These are phyloP conservation scores for Tachuris rubrigastra DNA, from an alignment of 2,113 vertebrate species.

Conservation along the genomic window DNA sequence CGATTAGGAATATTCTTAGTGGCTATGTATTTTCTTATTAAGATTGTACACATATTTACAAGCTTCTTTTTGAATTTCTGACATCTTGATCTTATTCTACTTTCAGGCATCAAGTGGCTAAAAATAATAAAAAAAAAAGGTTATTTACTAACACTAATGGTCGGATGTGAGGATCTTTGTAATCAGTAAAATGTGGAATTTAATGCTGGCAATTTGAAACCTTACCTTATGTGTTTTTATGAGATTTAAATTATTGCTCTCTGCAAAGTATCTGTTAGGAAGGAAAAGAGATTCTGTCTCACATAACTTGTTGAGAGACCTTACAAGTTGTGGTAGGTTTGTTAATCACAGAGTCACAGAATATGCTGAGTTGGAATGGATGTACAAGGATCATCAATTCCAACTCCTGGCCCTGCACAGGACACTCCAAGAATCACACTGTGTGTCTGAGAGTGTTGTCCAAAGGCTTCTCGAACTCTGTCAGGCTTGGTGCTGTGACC, in stretches of 20 bases:
- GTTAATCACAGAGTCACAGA: background rate
- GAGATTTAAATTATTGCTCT: background rate
- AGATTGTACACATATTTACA: background rate
- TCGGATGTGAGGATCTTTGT: background rate
- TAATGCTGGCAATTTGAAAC: background rate
- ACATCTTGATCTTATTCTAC: background rate
- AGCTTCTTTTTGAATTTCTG: background rate
- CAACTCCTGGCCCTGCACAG: background rate
- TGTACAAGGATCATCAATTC: background rate
- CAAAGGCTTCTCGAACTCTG: background rate
- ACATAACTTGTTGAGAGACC: background rate
- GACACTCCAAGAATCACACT: background rate
- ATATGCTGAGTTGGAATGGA: background rate
- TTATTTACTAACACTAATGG: background rate
- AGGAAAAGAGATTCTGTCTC: background rate
- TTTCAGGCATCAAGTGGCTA: background rate
- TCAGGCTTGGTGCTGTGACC: background rate
- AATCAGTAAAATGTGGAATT: background rate
- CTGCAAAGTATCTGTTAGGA: background rate
- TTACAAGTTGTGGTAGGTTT: background rate
- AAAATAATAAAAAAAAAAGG: background rate
- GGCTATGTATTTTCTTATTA: background rate
- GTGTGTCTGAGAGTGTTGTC: background rate
- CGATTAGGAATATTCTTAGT: background rate
- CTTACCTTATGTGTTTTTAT: background rate